phyloP scores from a whole-genome alignment of 2,797 vertebrate genomes.

The Zenarchopterus dispar region DNA sequence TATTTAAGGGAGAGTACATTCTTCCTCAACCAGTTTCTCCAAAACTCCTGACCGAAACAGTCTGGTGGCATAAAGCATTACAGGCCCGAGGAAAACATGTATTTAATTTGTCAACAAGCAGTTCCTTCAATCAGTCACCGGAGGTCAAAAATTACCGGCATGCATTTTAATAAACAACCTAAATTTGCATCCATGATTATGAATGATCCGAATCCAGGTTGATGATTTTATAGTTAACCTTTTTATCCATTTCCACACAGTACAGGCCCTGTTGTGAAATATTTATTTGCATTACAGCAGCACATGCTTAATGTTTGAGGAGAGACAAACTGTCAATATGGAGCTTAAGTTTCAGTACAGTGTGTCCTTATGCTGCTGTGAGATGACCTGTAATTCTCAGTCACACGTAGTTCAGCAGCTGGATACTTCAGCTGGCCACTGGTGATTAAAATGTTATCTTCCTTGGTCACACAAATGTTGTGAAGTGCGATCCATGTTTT shows the following conservation, averaged over 20 bases:
- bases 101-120: no score
- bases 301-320: background rate
- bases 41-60: no score
- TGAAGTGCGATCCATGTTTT: background rate
- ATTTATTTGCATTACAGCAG: background rate
- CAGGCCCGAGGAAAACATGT: no score
- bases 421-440: no score
- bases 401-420: background rate
- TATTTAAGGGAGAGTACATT: no score
- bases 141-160: no score
- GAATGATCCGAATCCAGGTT: no score
- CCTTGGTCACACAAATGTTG: background rate
- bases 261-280: background rate
- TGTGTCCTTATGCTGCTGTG: background rate
- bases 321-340: background rate
- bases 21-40: no score
- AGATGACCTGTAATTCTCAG: background rate
- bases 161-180: no score
- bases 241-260: conserved; percentile 8
- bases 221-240: background rate
- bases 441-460: background rate
- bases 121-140: no score
- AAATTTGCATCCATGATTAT: no score
- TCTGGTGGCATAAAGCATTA: no score
- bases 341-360: conserved; percentile 1